Evolutionary conservation across 2,113 vertebrate genomes (phyloP), one percentile per base, ranked within the genome.

Genomic region (Crotalus tigris): DNA sequence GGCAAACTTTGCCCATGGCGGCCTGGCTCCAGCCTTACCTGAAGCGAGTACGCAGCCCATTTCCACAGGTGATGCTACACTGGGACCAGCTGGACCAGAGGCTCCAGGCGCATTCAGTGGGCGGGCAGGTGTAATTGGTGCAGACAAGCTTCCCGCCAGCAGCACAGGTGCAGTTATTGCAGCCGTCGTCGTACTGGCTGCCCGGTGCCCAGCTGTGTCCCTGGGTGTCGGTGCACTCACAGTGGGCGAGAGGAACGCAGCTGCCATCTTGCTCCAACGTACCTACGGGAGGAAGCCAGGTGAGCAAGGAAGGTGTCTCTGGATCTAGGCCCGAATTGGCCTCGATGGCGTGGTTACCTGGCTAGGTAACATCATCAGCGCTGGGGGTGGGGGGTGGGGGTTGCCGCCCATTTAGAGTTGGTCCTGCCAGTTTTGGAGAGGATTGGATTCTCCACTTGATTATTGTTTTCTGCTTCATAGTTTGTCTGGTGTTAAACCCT

Each of bases 51-150:
- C 97, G 98, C 85, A 94, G 97, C 64, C 98, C 97, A 0, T 49
- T 95, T 21, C 98, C 98, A 87, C 99, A 99, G 12, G 98, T 98
- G 59, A 93, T 91, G 23, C 98, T 99, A 96, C 99, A 99, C 7
- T 94, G 92, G 0, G 98, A 97, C 98, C 98, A 99, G 53, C 96
- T 96, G n/a, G 98, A 98, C 98, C 99, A 99, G 86, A 93, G 97
- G 93, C 99, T 99, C 98, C 98, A 99, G 0, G 54, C 33, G 19
- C 99, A 99, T 89, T 86, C 90, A 9, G 89, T 24, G 0, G 86
- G 81, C 0, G 59, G 93, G 92, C 98, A 99, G 96, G 95, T 97
- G 92, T 92, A 92, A 64, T 97, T 95, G 53, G 96, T 97, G 97
- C 99, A 99, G 90, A 94, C 87, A 0, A 99, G 97, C 58, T n/a